Evolutionary conservation across 2,888 invertebrate genomes (phyloP), one percentile per base, ranked within the genome.

Genomic region (Ethmia dodecea): DNA sequence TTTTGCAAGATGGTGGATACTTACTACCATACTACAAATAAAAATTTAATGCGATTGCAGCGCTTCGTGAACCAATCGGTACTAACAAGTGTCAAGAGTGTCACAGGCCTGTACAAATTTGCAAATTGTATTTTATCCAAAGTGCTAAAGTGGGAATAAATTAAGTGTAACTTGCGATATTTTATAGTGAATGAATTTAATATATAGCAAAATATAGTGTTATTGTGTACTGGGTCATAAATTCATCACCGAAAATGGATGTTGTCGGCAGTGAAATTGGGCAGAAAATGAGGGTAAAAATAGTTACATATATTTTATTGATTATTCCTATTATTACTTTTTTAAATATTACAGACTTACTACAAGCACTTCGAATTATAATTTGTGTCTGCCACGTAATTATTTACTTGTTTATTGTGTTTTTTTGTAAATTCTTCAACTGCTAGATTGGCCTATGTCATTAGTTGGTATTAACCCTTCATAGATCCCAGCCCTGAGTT

Each of bases 241-340:
- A 31, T 32, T 25, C 20, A 47, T 42, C 38, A 43, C 33, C 40
- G 48, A 71, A 66, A 58, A 94, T 94, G 94, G 92, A 93, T 60
- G 91, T 89, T 59, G 90, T 93, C 67, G 94, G 94, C 52, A 91
- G 92, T 51, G 94, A 95, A 88, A 94, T 95, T 53, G 94, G 94
- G 6, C 93, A 94, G 70, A 95, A 95, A 86, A 93, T 95, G 89
- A 88, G 94, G 81, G 95, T 95, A 88, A 89, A 65, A 70, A 69
- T n/a, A n/a, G n/a, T n/a, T n/a, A n/a, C n/a, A n/a, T n/a, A n/a
- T n/a, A n/a, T n/a, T n/a, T n/a, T n/a, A n/a, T n/a, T n/a, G n/a
- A n/a, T n/a, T n/a, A n/a, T n/a, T n/a, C n/a, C n/a, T n/a, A n/a
- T n/a, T n/a, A n/a, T n/a, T n/a, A n/a, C n/a, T n/a, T n/a, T n/a